phyloP scores from a whole-genome alignment of 2,113 vertebrate species.

The Barnardius zonarius region DNA sequence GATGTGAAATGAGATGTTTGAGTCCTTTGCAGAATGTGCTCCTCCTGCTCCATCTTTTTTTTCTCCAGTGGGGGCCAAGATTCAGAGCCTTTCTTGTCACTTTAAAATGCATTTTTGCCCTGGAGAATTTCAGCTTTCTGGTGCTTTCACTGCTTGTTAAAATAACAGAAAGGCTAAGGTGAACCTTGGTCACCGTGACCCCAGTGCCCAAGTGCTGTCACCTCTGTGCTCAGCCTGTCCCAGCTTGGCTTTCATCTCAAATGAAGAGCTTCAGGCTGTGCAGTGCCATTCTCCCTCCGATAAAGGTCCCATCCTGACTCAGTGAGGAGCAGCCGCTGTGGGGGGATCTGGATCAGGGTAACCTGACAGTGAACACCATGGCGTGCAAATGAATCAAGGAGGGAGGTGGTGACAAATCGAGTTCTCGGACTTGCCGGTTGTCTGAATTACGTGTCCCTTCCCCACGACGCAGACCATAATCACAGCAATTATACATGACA shows the following conservation, averaged over 20 bases:
- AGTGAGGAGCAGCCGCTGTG: rapidly evolving
- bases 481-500: slow-evolving; percentile 34
- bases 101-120: not conserved
- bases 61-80: not conserved
- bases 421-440: not conserved
- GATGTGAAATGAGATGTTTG: not conserved
- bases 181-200: not conserved
- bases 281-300: not conserved
- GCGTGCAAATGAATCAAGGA: not conserved
- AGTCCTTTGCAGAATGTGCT: not conserved
- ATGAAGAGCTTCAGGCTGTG: not conserved
- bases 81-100: not conserved
- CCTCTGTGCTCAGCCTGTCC: not conserved
- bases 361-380: rapidly evolving
- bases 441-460: not conserved
- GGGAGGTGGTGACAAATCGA: not conserved
- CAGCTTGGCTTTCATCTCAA: not conserved
- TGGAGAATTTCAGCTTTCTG: not conserved
- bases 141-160: not conserved
- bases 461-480: slow-evolving; percentile 7
- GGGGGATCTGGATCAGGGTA: not conserved
- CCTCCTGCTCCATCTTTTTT: not conserved
- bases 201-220: not conserved
- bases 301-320: not conserved
- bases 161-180: not conserved